Evolutionary conservation across 1,140 invertebrate genomes (phyloP), one percentile per base, ranked within the genome.

Genomic region (Atta cephalotes): DNA sequence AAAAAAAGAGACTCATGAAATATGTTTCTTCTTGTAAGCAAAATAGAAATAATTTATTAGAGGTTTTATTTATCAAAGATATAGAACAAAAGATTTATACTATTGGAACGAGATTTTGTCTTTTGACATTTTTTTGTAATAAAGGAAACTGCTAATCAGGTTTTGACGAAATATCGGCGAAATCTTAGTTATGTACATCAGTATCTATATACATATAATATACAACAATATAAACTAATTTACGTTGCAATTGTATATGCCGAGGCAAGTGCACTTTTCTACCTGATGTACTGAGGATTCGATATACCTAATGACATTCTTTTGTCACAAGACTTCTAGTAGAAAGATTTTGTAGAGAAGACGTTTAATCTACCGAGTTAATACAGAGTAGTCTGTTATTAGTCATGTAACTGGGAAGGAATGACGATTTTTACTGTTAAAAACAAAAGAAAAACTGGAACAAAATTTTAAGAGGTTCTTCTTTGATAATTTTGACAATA

Each of bases 241-340:
- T 88, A 89, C 70, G 87, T 78, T 82, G 62, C 80, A 39, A 85
- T 85, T n/a, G 63, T 87, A 80, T 87, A 90, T 56, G 79, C 84
- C 74, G 82, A 91, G 72, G 86, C 85, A 90, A 91, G 90, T 91
- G 87, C 87, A 88, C 87, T 90, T 91, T 90, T 90, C 87, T 86
- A 77, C 86, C 53, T 82, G 45, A 60, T 88, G 49, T 87, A 78
- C 53, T 14, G 62, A 56, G 65, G 63, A 72, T 80, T 86, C 86
- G 80, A 76, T 79, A 77, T 49, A 51, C 60, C 25, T 78, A 65
- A 21, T 9, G 70, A 84, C 56, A 31, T 84, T 84, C 53, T 82
- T 35, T 87, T 76, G 56, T 87, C 85, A 58, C 78, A 39, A 68
- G 45, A 35, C 21, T 70, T 68, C 21, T 80, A 39, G 49, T 80